Evolutionary conservation across 2,888 invertebrate species (phyloP).

Genomic region (Meta bourneti): DNA sequence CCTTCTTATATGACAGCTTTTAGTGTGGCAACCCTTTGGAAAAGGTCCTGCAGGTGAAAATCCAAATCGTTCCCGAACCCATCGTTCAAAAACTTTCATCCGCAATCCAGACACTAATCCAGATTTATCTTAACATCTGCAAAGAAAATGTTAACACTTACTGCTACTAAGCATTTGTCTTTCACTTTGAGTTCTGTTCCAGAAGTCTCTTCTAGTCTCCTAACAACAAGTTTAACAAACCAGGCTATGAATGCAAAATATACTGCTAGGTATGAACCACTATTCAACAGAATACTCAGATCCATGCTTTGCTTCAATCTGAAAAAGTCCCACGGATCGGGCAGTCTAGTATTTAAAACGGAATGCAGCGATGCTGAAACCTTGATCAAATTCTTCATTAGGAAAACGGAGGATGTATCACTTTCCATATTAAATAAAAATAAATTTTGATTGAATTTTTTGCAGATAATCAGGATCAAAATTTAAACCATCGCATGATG

Average conservation of each 20-base stretch:
- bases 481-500: background rate
- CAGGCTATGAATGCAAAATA: constrained; percentile 10
- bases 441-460: background rate
- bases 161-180: background rate
- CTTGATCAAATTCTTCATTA: constrained; percentile 8
- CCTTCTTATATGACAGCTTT: too few relatives aligned
- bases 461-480: background rate
- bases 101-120: too few relatives aligned
- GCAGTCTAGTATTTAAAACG: background rate
- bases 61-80: too few relatives aligned
- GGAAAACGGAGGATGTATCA: background rate
- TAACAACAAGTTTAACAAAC: constrained; percentile 3
- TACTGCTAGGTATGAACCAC: background rate
- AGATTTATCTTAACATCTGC: too few relatives aligned
- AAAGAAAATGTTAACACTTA: background rate
- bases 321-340: constrained; percentile 12
- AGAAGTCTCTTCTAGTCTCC: background rate
- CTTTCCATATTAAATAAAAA: background rate
- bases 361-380: background rate
- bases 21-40: too few relatives aligned
- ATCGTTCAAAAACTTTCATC: too few relatives aligned
- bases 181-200: background rate
- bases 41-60: too few relatives aligned
- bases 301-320: background rate
- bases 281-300: background rate